Conservation (phyloP, 2,888 invertebrate species). For the Aphidius colemani region DNA sequence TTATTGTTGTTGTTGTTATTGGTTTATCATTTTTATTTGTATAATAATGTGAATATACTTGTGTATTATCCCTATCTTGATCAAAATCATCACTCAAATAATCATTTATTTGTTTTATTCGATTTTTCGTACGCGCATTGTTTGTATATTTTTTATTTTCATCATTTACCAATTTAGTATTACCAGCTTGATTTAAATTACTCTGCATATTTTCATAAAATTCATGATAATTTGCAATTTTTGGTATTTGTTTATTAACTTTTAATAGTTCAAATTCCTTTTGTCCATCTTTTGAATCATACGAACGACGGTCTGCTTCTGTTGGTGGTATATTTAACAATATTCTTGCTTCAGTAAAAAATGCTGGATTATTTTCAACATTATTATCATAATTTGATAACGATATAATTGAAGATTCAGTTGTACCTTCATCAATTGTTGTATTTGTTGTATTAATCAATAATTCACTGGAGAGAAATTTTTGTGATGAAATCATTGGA, state of each 20-base stretch:
- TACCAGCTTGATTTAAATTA: slow-evolving; percentile 25
- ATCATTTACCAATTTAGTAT: slow-evolving; percentile 16
- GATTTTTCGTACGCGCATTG: slow-evolving; percentile 27
- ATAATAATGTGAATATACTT: slow-evolving; percentile 33
- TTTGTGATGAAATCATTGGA: slow-evolving; percentile 38
- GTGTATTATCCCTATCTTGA: slow-evolving; percentile 19
- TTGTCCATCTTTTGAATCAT: slow-evolving; percentile 41
- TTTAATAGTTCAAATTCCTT: slow-evolving; percentile 55
- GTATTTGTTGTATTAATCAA: background rate
- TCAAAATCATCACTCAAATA: slow-evolving; percentile 39
- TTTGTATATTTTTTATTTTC: background rate
- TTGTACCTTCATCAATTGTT: background rate
- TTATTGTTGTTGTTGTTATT: too few species aligned
- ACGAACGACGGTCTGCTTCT: slow-evolving; percentile 46
- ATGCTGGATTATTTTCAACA: slow-evolving; percentile 41
- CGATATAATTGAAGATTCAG: too few species aligned
- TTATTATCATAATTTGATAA: slow-evolving; percentile 3
- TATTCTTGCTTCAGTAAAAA: slow-evolving; percentile 47
- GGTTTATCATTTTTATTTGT: too few species aligned
- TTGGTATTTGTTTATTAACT: slow-evolving; percentile 52
- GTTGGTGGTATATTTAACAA: slow-evolving; percentile 43
- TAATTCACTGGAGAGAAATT: background rate
- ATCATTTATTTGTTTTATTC: slow-evolving; percentile 40
- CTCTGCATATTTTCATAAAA: slow-evolving; percentile 46
- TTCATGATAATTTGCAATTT: slow-evolving; percentile 52